phyloP scores from a whole-genome alignment of 2,113 vertebrate species.

The Genyomyrus donnyi region DNA sequence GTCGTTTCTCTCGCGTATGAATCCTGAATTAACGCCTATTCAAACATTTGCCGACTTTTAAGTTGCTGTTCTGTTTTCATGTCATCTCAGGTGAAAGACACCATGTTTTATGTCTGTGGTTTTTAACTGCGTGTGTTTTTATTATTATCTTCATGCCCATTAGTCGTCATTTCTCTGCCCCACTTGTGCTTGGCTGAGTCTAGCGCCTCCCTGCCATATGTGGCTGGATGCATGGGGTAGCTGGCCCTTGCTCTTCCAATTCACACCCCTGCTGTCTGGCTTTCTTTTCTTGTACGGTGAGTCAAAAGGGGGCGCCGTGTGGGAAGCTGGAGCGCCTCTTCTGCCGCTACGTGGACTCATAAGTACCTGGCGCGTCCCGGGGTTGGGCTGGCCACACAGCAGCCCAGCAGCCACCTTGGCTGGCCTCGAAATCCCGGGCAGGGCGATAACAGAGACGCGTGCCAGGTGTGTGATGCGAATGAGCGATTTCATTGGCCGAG shows the following conservation, averaged over 20 bases:
- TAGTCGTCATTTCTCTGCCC: not conserved
- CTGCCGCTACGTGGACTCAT: not conserved
- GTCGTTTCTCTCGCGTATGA: not conserved
- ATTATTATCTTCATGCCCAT: not conserved
- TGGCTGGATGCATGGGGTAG: not conserved
- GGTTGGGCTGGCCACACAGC: not conserved
- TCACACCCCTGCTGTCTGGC: not conserved
- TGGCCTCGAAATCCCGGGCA: not conserved
- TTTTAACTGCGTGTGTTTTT: not conserved
- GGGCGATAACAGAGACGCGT: not conserved
- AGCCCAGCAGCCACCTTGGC: not conserved
- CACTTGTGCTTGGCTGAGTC: not conserved
- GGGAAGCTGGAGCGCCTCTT: not conserved
- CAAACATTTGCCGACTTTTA: conserved; percentile 1
- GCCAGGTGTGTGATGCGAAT: not conserved
- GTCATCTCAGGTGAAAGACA: not conserved
- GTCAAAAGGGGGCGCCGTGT: not conserved
- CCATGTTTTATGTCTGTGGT: not conserved
- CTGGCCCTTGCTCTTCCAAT: not conserved
- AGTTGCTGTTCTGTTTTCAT: not conserved
- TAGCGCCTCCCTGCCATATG: not conserved
- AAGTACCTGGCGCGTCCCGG: not conserved
- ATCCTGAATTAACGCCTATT: not conserved
- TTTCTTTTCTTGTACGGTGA: not conserved
- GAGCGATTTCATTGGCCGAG: not conserved